Conservation (phyloP, 2,797 vertebrate species). For the Apogon hyalosoma region DNA sequence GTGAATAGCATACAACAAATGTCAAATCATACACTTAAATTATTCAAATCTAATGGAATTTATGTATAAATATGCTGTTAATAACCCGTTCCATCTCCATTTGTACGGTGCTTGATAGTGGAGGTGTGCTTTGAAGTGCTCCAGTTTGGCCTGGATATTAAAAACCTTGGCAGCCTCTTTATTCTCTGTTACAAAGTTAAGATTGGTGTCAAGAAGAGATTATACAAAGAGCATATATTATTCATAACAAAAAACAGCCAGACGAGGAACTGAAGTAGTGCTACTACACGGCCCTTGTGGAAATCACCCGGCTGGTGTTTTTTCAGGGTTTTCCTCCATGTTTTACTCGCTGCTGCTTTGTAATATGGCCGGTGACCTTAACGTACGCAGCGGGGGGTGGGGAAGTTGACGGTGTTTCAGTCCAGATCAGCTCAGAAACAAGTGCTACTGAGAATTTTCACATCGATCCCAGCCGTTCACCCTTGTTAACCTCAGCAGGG, state of each 20-base stretch:
- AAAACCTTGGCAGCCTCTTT: conserved; percentile 9
- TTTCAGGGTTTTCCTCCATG: conserved; percentile 1
- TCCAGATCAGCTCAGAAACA: not conserved
- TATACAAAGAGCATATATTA: conserved; percentile 1
- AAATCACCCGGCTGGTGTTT: not conserved
- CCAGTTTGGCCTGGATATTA: conserved; percentile 6
- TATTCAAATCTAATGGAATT: not conserved
- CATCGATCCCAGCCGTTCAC: conserved; percentile 3
- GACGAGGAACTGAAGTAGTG: not conserved
- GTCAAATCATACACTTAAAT: not conserved
- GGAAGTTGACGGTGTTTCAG: conserved; percentile 1
- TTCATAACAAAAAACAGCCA: not conserved
- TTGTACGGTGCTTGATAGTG: conserved; percentile 4
- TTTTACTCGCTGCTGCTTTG: conserved; percentile 19
- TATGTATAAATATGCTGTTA: not conserved
- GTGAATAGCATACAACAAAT: not conserved
- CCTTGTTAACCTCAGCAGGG: conserved; percentile 23
- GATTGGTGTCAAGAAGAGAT: conserved; percentile 15
- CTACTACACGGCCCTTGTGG: not conserved
- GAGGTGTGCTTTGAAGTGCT: conserved; percentile 10
- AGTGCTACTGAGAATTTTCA: not conserved
- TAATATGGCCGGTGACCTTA: conserved; percentile 55
- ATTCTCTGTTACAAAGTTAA: conserved; percentile 19
- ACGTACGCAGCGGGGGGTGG: conserved; percentile 13
- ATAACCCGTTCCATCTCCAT: not conserved